Conservation (phyloP, 1,140 invertebrate genomes). For the Drosophila elegans region DNA sequence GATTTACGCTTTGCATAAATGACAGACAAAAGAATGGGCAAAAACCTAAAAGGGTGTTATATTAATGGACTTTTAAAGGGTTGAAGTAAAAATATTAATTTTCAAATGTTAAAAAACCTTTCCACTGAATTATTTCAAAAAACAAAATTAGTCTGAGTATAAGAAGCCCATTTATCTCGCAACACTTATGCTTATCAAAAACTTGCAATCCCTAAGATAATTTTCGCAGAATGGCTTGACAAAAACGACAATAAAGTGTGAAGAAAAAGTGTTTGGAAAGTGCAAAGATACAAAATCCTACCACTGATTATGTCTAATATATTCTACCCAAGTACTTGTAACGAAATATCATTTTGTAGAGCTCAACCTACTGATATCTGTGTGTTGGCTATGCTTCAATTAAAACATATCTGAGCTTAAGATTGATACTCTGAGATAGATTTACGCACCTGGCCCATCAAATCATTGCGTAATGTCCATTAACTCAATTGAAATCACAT, state of each 20-base stretch:
- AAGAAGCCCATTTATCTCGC: too few species aligned
- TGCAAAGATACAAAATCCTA: constrained; percentile 23
- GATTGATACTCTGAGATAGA: constrained; percentile 31
- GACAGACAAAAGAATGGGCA: constrained; percentile 1
- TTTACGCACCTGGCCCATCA: constrained; percentile 42
- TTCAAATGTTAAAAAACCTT: neutral
- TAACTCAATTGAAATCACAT: constrained; percentile 14
- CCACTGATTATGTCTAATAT: constrained; percentile 5
- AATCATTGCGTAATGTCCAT: constrained; percentile 15
- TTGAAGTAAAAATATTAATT: too few species aligned
- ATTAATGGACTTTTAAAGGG: constrained; percentile 35
- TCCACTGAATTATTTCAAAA: too few species aligned
- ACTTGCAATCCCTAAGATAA: neutral
- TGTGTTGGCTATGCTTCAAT: constrained; percentile 26
- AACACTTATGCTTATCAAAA: neutral
- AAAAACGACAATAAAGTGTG: constrained; percentile 40
- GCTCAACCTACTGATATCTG: constrained; percentile 10
- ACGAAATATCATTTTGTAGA: constrained; percentile 35
- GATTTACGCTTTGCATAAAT: constrained; percentile 48
- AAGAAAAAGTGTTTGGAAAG: constrained; percentile 21
- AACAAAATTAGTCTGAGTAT: too few species aligned
- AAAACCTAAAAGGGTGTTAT: constrained; percentile 5
- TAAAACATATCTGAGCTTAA: constrained; percentile 53
- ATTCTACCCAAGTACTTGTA: constrained; percentile 4
- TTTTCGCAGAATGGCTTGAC: constrained; percentile 30